phyloP scores from a whole-genome alignment of 2,113 vertebrate species.

The Poeciliopsis retropinna region DNA sequence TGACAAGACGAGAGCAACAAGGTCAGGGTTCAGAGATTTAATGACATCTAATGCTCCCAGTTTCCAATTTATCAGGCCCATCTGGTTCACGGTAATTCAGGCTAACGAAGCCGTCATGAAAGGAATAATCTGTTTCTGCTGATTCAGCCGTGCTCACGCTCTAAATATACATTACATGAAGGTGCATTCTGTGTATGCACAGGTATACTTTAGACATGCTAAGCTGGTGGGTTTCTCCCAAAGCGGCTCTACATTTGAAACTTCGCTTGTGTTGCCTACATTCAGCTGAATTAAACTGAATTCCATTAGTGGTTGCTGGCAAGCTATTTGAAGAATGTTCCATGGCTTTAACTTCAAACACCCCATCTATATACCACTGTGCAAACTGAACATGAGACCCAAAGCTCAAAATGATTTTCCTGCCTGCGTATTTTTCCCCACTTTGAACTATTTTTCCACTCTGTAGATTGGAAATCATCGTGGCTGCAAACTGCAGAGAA shows the following conservation, averaged over 20 bases:
- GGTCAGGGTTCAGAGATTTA: not conserved
- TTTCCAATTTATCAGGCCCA: not conserved
- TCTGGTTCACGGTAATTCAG: not conserved
- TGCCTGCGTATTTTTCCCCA: slow-evolving; percentile 66
- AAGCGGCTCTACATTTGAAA: slow-evolving; percentile 48
- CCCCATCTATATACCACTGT: slow-evolving; percentile 70
- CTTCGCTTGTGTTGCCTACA: slow-evolving; percentile 53
- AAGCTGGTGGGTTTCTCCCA: slow-evolving; percentile 28
- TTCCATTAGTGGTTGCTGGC: slow-evolving; percentile 80
- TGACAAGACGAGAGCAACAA: too few species aligned
- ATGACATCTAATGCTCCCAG: not conserved
- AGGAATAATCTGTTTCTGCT: slow-evolving; percentile 10
- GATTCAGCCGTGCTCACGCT: not conserved
- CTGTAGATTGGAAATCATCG: slow-evolving; percentile 38
- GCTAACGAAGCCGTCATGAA: not conserved
- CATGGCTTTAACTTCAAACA: slow-evolving; percentile 77
- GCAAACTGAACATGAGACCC: slow-evolving; percentile 76
- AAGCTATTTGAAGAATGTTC: slow-evolving; percentile 79
- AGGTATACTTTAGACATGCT: not conserved
- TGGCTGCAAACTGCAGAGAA: slow-evolving; percentile 13
- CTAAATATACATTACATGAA: not conserved
- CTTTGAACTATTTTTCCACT: slow-evolving; percentile 71
- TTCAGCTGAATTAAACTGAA: slow-evolving; percentile 68
- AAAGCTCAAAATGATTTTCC: slow-evolving; percentile 76
- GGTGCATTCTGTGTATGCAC: not conserved